These are phyloP conservation scores for Cephus pygmeus DNA, from an alignment of 2,888 invertebrate genomes.

Conservation along the genomic window DNA sequence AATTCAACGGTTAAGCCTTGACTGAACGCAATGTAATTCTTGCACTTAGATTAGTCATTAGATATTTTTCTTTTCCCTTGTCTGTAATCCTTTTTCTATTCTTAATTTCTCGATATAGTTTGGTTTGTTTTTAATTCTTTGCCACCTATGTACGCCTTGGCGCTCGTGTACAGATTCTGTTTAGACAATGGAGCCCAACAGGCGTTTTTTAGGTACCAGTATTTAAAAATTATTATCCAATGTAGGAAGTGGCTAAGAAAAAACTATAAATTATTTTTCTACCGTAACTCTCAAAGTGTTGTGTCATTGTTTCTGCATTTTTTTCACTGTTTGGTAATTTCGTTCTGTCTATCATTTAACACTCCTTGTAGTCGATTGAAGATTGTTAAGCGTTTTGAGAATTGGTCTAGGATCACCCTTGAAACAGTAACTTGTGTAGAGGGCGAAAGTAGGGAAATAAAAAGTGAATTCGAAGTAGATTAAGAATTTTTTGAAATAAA, in stretches of 20 bases:
- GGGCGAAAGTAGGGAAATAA: too few relatives aligned
- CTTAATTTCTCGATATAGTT: not conserved
- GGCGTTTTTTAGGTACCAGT: not conserved
- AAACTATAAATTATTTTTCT: too few relatives aligned
- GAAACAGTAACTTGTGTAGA: too few relatives aligned
- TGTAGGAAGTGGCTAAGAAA: not conserved
- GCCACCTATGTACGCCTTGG: not conserved
- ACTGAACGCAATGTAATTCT: not conserved
- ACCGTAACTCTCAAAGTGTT: not conserved
- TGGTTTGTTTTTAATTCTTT: not conserved
- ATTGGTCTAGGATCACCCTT: not conserved
- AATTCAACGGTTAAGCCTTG: constrained; percentile 33
- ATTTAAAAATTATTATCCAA: not conserved
- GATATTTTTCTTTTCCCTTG: not conserved
- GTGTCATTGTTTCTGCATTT: not conserved
- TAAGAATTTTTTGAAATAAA: not conserved
- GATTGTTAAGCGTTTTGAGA: not conserved
- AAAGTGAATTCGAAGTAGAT: too few relatives aligned
- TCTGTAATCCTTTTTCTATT: not conserved
- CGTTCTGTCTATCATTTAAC: not conserved
- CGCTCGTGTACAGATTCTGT: not conserved
- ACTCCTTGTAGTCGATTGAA: too few relatives aligned
- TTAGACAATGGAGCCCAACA: not conserved
- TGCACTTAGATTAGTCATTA: not conserved
- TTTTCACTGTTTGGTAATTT: not conserved